Percentiles rank a stretch among this genome's conserved stretches.
phyloP scores from a whole-genome alignment of 1,140 invertebrate genomes.

The Heliconius hewitsoni region DNA sequence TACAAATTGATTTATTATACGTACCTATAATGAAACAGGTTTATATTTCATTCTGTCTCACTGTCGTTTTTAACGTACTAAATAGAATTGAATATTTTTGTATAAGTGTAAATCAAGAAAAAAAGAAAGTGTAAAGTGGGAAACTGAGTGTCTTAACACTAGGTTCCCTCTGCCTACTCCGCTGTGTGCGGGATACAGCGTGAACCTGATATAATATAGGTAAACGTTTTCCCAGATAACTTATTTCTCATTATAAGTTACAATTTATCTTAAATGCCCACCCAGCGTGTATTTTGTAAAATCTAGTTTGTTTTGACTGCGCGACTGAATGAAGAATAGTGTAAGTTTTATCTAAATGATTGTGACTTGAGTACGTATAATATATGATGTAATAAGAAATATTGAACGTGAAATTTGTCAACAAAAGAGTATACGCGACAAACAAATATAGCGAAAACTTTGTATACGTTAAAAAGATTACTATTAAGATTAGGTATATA shows the following conservation, averaged over 20 bases:
- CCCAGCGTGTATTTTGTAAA: background rate
- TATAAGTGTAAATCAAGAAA: too few relatives aligned
- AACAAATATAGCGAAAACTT: background rate
- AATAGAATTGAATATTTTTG: too few relatives aligned
- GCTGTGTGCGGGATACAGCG: too few relatives aligned
- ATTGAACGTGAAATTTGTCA: background rate
- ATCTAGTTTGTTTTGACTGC: background rate
- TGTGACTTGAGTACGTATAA: background rate
- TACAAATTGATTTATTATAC: slow-evolving; percentile 6
- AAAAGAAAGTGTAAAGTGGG: too few relatives aligned
- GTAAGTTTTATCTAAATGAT: background rate
- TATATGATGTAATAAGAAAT: background rate
- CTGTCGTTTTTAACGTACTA: background rate
- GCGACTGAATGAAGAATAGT: background rate
- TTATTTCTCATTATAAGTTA: background rate
- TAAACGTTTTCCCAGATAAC: background rate
- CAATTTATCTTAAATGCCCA: background rate
- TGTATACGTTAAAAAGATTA: too few relatives aligned
- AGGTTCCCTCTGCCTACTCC: too few relatives aligned
- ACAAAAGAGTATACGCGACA: background rate
- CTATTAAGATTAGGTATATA: too few relatives aligned
- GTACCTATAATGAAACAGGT: background rate
- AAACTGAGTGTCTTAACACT: too few relatives aligned
- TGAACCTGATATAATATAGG: too few relatives aligned
- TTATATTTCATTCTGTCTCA: background rate